Evolutionary conservation across 2,113 vertebrate species (phyloP).

Genomic region (Sinocyclocheilus maitianheensis): DNA sequence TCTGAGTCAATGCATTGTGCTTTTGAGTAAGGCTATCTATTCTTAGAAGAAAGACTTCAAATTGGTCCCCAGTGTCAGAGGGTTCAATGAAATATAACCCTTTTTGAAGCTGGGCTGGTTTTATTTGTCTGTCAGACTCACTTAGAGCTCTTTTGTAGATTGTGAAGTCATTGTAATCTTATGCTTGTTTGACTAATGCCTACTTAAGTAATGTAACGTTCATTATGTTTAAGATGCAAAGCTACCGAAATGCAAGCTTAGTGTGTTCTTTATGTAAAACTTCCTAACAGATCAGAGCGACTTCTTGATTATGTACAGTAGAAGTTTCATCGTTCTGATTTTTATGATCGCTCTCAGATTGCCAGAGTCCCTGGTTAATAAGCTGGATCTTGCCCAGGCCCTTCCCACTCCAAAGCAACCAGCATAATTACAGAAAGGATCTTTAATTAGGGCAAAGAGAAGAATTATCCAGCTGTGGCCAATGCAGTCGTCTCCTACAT

Average conservation of each 20-base stretch:
- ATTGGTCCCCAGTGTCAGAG: conserved; percentile 48
- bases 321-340: conserved; percentile 49
- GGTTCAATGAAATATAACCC: conserved; percentile 50
- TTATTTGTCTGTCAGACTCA: conserved; percentile 43
- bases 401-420: conserved; percentile 57
- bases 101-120: conserved; percentile 38
- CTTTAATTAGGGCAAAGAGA: conserved; percentile 67
- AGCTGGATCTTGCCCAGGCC: conserved; percentile 58
- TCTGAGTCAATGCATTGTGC: conserved; percentile 50
- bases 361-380: conserved; percentile 61
- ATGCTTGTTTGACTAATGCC: conserved; percentile 11
- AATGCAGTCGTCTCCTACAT: conserved; percentile 50
- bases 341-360: conserved; percentile 57
- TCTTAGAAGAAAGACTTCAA: conserved; percentile 49
- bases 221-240: background rate
- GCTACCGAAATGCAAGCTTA: conserved; percentile 5
- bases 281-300: conserved; percentile 35
- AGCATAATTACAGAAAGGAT: conserved; percentile 62
- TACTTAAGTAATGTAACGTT: background rate
- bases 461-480: conserved; percentile 60
- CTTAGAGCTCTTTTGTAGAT: conserved; percentile 32
- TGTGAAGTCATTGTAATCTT: background rate
- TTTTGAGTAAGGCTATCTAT: conserved; percentile 50
- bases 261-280: conserved; percentile 1
- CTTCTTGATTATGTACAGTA: conserved; percentile 47